Evolutionary conservation across 2,888 invertebrate genomes (phyloP), one percentile per base, ranked within the genome.

Genomic region (Resseliella maxima): DNA sequence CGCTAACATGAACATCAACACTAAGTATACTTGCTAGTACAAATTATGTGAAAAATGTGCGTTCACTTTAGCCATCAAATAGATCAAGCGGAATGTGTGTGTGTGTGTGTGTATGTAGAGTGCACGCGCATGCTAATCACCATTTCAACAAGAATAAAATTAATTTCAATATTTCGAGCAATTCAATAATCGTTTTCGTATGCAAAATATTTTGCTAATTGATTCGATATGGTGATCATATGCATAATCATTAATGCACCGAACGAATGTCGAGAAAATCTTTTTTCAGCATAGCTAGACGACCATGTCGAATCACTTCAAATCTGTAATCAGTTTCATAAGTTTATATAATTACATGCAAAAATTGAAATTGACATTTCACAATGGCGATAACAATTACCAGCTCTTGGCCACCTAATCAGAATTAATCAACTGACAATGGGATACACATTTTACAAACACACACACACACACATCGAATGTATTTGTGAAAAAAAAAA

Each of bases 151-250:
- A 41, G 41, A 2, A 24, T 6, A 1, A 59, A 59, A 24, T 18
- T 15, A 50, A 15, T 50, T 59, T 59, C 72, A 72, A 72, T 72
- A 72, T 31, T 72, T 72, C 31, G 31, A 31, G 31, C 72, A 72
- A 72, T 59, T 50, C 27, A 72, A 72, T 72, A 35, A 72, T 72
- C 35, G 31, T 27, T 27, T 15, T 0, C 18, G 31, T 72, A 72
- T 72, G 72, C 35, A 72, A 72, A 72, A 72, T 15, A 31, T 72
- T 72, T 31, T 72, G 15, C 72, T 72, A 72, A 72, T 72, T 72
- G 72, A 72, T 72, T 72, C 72, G 31, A 72, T 72, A 72, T 31
- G 72, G 31, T 72, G 72, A 72, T 72, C 72, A 18, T 24, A 24
- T 21, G 59, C 59, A n/a, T 59, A 24, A 59, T 59, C 27, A 27